These are phyloP conservation scores for Geococcyx californianus DNA, from an alignment of 2,113 vertebrate species.

Conservation along the genomic window DNA sequence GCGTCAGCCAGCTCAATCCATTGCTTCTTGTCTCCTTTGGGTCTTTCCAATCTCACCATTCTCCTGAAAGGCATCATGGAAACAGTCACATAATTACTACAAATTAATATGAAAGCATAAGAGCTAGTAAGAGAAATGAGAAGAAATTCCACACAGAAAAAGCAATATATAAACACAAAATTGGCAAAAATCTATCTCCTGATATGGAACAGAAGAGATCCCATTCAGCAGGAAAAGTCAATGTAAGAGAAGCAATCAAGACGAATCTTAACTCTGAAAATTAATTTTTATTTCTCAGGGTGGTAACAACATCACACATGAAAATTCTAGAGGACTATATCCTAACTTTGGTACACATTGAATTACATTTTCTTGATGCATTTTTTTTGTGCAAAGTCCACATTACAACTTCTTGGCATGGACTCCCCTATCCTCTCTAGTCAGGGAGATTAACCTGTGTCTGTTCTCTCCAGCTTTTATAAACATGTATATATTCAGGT, in stretches of 20 bases:
- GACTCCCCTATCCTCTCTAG: neutral
- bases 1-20: neutral
- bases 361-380: neutral
- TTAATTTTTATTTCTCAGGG: neutral
- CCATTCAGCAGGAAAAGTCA: neutral
- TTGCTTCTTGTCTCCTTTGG: neutral
- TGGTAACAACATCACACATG: neutral
- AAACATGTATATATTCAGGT: neutral
- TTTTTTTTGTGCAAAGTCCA: neutral
- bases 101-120: neutral
- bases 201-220: neutral
- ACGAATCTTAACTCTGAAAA: neutral
- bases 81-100: neutral
- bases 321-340: neutral
- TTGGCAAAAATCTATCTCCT: neutral
- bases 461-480: neutral
- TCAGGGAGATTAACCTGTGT: neutral
- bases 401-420: neutral
- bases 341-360: neutral
- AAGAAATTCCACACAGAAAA: neutral
- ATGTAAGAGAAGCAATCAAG: neutral
- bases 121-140: neutral
- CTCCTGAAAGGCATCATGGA: neutral
- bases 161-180: neutral
- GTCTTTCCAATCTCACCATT: neutral